These are phyloP conservation scores for Dyspetes luteomarginatus DNA, from an alignment of 2,888 invertebrate species.

Conservation along the genomic window DNA sequence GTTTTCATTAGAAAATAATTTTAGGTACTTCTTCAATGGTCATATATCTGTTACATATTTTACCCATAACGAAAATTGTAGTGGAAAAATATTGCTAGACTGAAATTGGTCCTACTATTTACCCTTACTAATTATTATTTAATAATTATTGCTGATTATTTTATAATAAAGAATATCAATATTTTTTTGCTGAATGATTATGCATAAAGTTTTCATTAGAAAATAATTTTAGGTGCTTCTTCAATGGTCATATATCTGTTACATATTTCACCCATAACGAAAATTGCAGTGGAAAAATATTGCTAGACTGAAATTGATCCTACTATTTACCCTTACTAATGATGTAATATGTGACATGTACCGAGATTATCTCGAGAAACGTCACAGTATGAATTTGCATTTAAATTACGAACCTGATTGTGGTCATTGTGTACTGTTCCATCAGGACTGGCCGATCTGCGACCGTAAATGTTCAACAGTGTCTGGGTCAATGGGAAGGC, in stretches of 20 bases:
- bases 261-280: too few relatives aligned
- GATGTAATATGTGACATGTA: constrained; percentile 16
- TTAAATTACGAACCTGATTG: constrained; percentile 80
- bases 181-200: neutral
- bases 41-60: too few relatives aligned
- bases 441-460: constrained; percentile 82
- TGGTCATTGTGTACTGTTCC: constrained; percentile 78
- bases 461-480: constrained; percentile 83
- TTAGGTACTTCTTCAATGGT: neutral
- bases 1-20: too few relatives aligned
- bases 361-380: constrained; percentile 12
- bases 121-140: constrained; percentile 3
- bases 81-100: neutral
- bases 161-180: too few relatives aligned
- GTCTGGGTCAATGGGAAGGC: constrained; percentile 83
- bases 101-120: neutral
- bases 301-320: neutral
- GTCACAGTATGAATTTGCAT: constrained; percentile 52
- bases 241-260: too few relatives aligned
- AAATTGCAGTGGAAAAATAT: neutral
- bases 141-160: too few relatives aligned
- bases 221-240: neutral
- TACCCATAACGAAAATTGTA: too few relatives aligned
- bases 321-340: constrained; percentile 1
- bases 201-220: too few relatives aligned